Base-by-base conservation (phyloP, 2,888 invertebrate genomes). In the Lypha dubia region DNA sequence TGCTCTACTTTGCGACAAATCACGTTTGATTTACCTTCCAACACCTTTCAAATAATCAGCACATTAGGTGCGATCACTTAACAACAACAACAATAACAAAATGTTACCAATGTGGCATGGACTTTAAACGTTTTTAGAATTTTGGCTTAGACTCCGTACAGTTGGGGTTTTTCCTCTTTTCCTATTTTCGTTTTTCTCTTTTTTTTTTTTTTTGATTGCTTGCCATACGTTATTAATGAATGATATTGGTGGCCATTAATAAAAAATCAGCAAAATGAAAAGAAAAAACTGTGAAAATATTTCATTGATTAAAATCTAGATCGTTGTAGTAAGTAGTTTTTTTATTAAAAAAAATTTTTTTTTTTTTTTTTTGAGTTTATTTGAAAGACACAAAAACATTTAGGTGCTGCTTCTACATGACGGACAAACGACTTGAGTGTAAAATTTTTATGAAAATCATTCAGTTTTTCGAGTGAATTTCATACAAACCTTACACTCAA, bases 1-100 rank as follows among this genome's bases (percentile, higher is more conserved):
- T 86, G 86, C 86, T 86, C 86, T 58, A 87, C 73, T 82, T 86
- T 74, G 56, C 60, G 77, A 86, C 86, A 86, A 83, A 84, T 81
- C 87, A 87, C 86, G 87, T 87, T 63, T 67, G 49, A 15, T 60
- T 75, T 81, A 65, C 53, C 76, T 81, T 74, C 77, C 68, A 84
- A 79, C 77, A 84, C 84, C 84, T 74, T 81, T 49, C n/a, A 53
- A 80, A 56, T 38, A 41, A 32, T 41, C 41, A 63, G 24, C 56
- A 20, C 63, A 65, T 65, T 53, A 56, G 17, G 56, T n/a, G n/a
- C n/a, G n/a, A n/a, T n/a, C 32, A 8, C 24, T 17, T 20, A 17
- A 20, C 41, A 44, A 24, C 22, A 41, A 38, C 20, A 35, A 15
- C 28, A 35, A 20, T 56, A 65, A 51, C 56, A 83, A 38, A 70